phyloP scores from a whole-genome alignment of 1,140 invertebrate species.

The Tetragnatha versicolor region DNA sequence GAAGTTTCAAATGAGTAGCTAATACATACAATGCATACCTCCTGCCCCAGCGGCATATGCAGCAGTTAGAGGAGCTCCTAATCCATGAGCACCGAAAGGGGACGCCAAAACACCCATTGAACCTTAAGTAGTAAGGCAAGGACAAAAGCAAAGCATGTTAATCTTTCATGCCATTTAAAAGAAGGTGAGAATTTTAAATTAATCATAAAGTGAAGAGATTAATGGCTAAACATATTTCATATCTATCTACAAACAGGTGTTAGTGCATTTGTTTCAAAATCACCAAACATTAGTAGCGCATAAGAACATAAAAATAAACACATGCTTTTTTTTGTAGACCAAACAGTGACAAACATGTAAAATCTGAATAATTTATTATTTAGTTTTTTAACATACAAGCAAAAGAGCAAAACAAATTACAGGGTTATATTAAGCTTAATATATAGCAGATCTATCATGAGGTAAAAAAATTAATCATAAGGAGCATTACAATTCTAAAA shows the following conservation, averaged over 20 bases:
- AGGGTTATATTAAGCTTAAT: not conserved
- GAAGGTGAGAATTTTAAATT: too few species aligned
- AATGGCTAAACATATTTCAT: too few species aligned
- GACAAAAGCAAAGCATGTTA: conserved; percentile 23
- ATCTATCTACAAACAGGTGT: too few species aligned
- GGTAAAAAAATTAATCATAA: not conserved
- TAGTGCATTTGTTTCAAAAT: too few species aligned
- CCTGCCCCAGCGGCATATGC: conserved; percentile 70
- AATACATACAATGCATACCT: conserved; percentile 53
- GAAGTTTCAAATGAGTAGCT: too few species aligned
- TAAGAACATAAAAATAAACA: too few species aligned
- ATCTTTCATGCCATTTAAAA: conserved; percentile 12
- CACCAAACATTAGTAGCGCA: too few species aligned
- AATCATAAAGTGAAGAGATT: too few species aligned
- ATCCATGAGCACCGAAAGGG: conserved; percentile 76
- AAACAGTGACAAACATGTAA: too few species aligned
- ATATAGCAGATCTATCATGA: not conserved
- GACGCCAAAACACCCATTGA: conserved; percentile 81
- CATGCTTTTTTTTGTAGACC: too few species aligned
- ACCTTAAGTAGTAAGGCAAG: conserved; percentile 65
- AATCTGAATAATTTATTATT: too few species aligned
- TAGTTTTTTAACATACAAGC: too few species aligned
- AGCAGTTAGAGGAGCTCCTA: conserved; percentile 73
- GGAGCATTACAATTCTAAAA: not conserved
- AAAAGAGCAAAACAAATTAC: not conserved